phyloP scores from a whole-genome alignment of 2,888 invertebrate species.

The Synanthedon vespiformis region DNA sequence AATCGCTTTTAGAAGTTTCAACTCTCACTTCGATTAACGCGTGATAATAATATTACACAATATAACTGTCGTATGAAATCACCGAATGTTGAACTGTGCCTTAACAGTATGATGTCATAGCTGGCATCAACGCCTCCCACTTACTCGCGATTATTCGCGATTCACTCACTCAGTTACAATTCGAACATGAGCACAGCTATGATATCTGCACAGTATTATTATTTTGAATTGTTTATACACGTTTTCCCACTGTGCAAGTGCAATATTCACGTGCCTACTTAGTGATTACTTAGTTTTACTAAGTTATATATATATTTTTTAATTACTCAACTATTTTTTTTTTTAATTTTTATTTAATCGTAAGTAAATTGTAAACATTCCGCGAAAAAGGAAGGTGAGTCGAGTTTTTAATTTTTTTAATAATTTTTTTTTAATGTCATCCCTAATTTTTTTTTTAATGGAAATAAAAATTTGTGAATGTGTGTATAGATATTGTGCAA shows the following conservation, averaged over 20 bases:
- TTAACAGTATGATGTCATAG: constrained; percentile 40
- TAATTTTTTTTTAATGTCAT: background rate
- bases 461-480: too few relatives aligned
- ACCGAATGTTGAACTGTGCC: constrained; percentile 9
- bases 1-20: too few relatives aligned
- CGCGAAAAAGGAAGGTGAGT: constrained; percentile 66
- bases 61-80: background rate
- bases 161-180: constrained; percentile 28
- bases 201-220: constrained; percentile 35
- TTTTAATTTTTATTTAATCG: constrained; percentile 17
- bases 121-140: background rate
- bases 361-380: constrained; percentile 43
- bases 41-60: too few relatives aligned
- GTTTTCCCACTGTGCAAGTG: constrained; percentile 42
- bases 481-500: too few relatives aligned
- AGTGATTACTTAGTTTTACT: constrained; percentile 12
- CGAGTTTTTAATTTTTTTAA: background rate
- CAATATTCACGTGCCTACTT: constrained; percentile 45
- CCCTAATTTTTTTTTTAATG: too few relatives aligned
- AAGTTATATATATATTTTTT: constrained; percentile 5
- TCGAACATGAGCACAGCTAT: constrained; percentile 45
- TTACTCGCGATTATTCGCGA: background rate
- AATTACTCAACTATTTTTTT: constrained; percentile 9
- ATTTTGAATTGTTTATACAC: constrained; percentile 15
- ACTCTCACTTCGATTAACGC: too few relatives aligned